Evolutionary conservation across 2,113 vertebrate species (phyloP).

Genomic region (Mohoua ochrocephala): DNA sequence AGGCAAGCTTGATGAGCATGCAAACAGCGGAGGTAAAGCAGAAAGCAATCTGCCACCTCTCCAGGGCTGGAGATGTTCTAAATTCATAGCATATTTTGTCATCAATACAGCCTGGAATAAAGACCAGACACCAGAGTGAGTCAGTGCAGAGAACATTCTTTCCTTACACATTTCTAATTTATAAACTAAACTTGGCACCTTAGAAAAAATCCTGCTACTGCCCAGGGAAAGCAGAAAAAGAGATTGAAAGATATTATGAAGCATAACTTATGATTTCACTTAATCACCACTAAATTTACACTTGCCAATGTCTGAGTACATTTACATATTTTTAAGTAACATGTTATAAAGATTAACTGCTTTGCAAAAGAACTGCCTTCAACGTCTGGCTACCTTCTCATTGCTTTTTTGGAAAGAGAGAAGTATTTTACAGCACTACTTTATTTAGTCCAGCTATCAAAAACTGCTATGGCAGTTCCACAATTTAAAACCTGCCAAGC

Average conservation of each 20-base stretch:
- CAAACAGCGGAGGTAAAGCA: background rate
- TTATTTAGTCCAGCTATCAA: constrained; percentile 24
- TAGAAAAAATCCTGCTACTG: background rate
- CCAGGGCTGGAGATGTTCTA: background rate
- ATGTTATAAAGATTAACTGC: background rate
- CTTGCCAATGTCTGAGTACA: background rate
- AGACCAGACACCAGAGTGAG: background rate
- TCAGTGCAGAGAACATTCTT: background rate
- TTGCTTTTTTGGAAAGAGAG: constrained; percentile 3
- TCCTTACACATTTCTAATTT: background rate
- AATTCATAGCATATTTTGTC: constrained; percentile 10
- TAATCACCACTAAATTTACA: background rate
- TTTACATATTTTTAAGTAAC: background rate
- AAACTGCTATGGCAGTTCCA: background rate
- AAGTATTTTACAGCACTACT: background rate
- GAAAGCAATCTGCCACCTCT: background rate
- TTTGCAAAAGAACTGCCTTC: background rate
- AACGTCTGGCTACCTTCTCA: background rate
- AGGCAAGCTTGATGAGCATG: background rate
- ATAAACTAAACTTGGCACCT: background rate
- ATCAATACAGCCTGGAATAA: background rate
- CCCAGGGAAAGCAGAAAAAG: background rate
- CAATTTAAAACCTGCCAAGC: background rate
- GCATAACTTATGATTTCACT: background rate
- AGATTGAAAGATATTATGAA: background rate